Conservation (phyloP, 2,888 invertebrate species). For the Cinara cedri region DNA sequence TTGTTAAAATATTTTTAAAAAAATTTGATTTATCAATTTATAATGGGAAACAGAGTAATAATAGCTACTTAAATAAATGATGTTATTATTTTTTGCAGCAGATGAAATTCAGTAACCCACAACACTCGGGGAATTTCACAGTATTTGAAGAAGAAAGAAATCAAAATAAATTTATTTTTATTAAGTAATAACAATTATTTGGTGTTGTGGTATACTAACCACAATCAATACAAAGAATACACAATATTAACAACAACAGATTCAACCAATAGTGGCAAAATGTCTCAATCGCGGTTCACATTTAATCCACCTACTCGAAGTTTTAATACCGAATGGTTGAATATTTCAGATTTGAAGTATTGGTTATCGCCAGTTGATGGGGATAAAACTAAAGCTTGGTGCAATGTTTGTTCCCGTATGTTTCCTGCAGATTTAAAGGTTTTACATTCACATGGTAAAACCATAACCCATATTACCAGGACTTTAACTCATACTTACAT, state of each 20-base stretch:
- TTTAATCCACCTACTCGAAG: conserved; percentile 67
- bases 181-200: conserved; percentile 34
- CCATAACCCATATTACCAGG: conserved; percentile 58
- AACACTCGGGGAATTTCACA: conserved; percentile 34
- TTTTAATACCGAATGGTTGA: conserved; percentile 58
- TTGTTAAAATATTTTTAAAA: conserved; percentile 4
- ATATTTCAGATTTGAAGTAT: conserved; percentile 58
- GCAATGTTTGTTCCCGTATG: conserved; percentile 58
- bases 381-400: conserved; percentile 58
- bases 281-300: conserved; percentile 53
- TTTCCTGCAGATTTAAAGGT: conserved; percentile 59
- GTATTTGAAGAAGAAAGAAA: conserved; percentile 42
- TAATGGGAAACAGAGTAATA: conserved; percentile 36
- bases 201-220: conserved; percentile 29
- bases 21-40: neutral
- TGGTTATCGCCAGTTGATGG: conserved; percentile 59
- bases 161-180: conserved; percentile 20
- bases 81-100: conserved; percentile 56
- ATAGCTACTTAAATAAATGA: conserved; percentile 53
- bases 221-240: conserved; percentile 53
- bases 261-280: conserved; percentile 46
- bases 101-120: conserved; percentile 51
- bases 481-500: too few species aligned
- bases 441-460: conserved; percentile 57
- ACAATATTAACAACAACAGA: conserved; percentile 43